Evolutionary conservation across 1,140 invertebrate genomes (phyloP), one percentile per base, ranked within the genome.

Genomic region (Neodiprion fabricii): DNA sequence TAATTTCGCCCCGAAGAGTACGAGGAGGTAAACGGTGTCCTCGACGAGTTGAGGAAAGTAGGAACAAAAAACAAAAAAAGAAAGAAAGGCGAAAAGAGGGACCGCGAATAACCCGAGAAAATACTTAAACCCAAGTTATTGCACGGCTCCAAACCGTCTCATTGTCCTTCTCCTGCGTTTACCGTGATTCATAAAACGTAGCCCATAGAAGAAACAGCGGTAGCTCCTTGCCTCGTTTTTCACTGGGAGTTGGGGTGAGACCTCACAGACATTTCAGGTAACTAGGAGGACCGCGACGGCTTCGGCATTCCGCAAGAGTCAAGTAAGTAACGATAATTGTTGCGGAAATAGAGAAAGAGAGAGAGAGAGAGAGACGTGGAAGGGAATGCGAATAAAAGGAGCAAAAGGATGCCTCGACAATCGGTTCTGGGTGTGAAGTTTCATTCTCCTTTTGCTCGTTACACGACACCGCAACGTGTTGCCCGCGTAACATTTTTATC

Each of bases 261-360:
- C 17, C 17, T 21, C 17, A 40, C 1, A 40, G 28, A 40, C 28
- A 1, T 40, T 40, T 40, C 28, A 61, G 4, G 53, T 61, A 5
- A 61, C 53, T 61, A 9, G n/a, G 3, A 12, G n/a, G n/a, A 61
- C 53, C 53, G 53, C 53, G n/a, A 1, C 5, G 28, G 28, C 28
- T 9, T n/a, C 47, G 10, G 48, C 70, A 61, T 23, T 71, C 47
- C 17, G 21, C 28, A 12, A n/a, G 65, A 72, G 40, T 76, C 28
- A 71, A 74, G 67, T 67, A 68, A 74, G 65, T 74, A 68, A 76
- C 70, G 75, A 74, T 76, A 76, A 76, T 76, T 76, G 73, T 70
- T 69, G 67, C 14, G 17, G 21, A 21, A 71, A 40, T 7, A 49
- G 70, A 49, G 68, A 70, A 8, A 8, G 28, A 40, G 68, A 70